Base-by-base conservation (phyloP, 2,888 invertebrate genomes). In the Synanthedon tipuliformis region DNA sequence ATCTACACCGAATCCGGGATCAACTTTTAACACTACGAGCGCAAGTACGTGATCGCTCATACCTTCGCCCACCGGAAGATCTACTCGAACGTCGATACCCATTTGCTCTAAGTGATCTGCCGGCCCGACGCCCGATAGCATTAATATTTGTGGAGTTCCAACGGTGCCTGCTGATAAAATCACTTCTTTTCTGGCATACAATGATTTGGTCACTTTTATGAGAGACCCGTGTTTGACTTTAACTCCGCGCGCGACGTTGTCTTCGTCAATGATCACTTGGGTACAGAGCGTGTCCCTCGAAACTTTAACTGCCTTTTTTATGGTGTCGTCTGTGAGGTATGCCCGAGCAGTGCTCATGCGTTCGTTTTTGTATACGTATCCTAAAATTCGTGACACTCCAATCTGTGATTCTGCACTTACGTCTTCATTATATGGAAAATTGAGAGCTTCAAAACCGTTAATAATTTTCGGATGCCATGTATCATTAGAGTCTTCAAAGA, bases 121-220 rank as follows among this genome's bases (percentile, higher is more conserved):
- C 1, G 69, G 76, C 0, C 82, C 83, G 2, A 83, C 57, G 0
- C 83, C 83, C 1, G 82, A 83, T 23, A 74, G 54, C 77, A 78
- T 66, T 51, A 83, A 54, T 53, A 83, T 65, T 45, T 81, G 78
- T 8, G 82, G 72, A 1, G 76, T 75, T 0, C 67, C 77, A 1
- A 81, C 56, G 0, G 80, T 54, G 0, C 83, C 83, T 0, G 82
- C 80, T 40, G 76, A 71, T 11, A 83, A 57, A 5, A 83, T 67
- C 0, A 83, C 75, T 57, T 81, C 82, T 13, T 60, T 65, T 4
- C 55, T 62, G 0, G 74, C 78, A 53, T 61, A 75, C 1, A 80
- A 16, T 0, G 50, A 58, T 4, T 11, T 49, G 1, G 53, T 55
- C 4, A 8, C 12, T 50, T 50, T 50, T 7, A 50, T 34, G 0